A percentile compares a stretch with the other conserved stretches of the same genome.
Conservation (phyloP, 1,140 invertebrate species). For the Rhopalosiphum padi region DNA sequence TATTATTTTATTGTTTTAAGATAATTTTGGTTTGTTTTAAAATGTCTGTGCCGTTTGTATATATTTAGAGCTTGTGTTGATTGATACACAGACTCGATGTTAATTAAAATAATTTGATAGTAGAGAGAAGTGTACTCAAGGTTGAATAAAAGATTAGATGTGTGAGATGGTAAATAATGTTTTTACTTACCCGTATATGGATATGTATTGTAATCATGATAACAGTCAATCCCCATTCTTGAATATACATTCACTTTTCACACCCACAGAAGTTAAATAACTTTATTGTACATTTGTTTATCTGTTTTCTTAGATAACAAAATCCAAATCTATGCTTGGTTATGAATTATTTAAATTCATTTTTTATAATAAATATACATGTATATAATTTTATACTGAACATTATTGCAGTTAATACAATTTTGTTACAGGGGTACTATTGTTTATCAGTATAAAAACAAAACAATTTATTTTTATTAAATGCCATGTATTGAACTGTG, state of each 20-base stretch:
- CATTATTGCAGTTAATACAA: background rate
- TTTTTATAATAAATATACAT: background rate
- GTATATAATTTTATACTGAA: background rate
- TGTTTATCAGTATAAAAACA: background rate
- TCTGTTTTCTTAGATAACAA: background rate
- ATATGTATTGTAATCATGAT: background rate
- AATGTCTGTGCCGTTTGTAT: background rate
- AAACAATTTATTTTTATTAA: background rate
- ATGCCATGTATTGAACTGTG: background rate
- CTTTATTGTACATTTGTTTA: background rate
- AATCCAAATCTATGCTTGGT: background rate
- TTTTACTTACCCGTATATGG: constrained; percentile 20
- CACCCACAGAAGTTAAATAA: constrained; percentile 44
- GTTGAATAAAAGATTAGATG: constrained; percentile 4
- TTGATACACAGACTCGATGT: background rate
- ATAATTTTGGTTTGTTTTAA: background rate
- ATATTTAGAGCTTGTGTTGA: background rate
- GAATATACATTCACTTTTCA: constrained; percentile 29
- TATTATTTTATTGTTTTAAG: background rate
- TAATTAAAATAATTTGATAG: constrained; percentile 16
- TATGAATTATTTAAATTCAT: background rate
- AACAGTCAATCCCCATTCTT: constrained; percentile 37
- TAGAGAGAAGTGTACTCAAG: background rate
- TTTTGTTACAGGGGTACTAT: background rate
- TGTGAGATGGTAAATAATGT: constrained; percentile 36